phyloP scores from a whole-genome alignment of 2,888 invertebrate species.

The Eucera pruinosa region DNA sequence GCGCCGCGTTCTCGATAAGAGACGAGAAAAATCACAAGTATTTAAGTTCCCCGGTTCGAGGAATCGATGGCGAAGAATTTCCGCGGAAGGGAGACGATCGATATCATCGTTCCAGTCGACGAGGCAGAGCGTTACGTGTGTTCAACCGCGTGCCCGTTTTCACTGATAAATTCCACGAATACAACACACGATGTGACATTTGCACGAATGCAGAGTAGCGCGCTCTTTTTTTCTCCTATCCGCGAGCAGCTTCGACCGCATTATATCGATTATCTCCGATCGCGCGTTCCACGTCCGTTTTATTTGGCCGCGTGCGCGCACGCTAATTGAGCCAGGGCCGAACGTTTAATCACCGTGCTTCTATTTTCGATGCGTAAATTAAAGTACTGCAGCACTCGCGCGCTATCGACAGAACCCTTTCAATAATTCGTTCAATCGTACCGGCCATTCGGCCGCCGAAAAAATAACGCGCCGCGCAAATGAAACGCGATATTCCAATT shows the following conservation, averaged over 20 bases:
- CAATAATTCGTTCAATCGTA: too few species aligned
- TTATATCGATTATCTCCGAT: background rate
- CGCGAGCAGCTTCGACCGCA: background rate
- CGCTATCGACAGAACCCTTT: too few species aligned
- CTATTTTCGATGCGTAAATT: too few species aligned
- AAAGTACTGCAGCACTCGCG: too few species aligned
- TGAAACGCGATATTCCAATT: too few species aligned
- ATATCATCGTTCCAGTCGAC: slow-evolving; percentile 23
- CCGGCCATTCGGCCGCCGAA: too few species aligned
- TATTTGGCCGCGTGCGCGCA: too few species aligned
- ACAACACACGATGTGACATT: too few species aligned
- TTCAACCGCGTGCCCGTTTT: slow-evolving; percentile 12
- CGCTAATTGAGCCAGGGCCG: background rate
- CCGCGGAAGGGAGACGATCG: slow-evolving; percentile 5
- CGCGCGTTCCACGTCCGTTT: background rate
- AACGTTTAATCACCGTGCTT: slow-evolving; percentile 9
- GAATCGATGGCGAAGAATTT: background rate
- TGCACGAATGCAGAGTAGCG: too few species aligned
- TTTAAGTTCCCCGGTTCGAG: background rate
- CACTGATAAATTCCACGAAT: slow-evolving; percentile 29
- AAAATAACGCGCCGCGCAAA: too few species aligned
- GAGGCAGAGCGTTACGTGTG: slow-evolving; percentile 15
- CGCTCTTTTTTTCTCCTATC: background rate
- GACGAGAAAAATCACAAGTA: background rate
- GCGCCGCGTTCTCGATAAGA: too few species aligned